phyloP scores from a whole-genome alignment of 2,797 vertebrate species.

The Lutjanus argentimaculatus region DNA sequence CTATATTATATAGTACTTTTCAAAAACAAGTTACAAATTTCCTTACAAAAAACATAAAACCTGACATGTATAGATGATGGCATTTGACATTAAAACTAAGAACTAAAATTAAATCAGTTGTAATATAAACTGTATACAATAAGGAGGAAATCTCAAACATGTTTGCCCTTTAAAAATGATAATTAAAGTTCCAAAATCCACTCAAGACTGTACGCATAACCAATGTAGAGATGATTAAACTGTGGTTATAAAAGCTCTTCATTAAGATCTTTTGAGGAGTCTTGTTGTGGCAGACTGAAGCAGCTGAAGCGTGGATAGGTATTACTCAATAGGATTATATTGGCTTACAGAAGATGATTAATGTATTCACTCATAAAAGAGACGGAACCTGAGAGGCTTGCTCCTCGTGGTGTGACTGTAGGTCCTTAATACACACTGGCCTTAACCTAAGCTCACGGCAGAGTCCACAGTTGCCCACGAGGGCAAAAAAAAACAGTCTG shows the following conservation, averaged over 20 bases:
- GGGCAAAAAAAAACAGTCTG: slow-evolving; percentile 6
- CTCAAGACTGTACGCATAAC: not conserved
- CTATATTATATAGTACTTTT: not conserved
- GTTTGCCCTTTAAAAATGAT: not conserved
- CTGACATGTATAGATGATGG: not conserved
- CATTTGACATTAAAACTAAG: not conserved
- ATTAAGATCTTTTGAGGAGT: not conserved
- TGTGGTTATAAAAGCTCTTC: not conserved
- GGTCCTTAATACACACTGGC: not conserved
- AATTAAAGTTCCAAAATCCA: not conserved
- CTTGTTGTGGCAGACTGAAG: not conserved
- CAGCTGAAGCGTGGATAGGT: slow-evolving; percentile 3
- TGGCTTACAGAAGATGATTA: not conserved
- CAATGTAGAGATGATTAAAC: not conserved
- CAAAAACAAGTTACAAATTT: not conserved
- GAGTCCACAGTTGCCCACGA: slow-evolving; percentile 2
- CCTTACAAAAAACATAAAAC: not conserved
- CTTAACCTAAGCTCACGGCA: slow-evolving; percentile 7
- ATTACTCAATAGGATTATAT: not conserved
- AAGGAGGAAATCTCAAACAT: not conserved
- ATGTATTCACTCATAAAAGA: not conserved
- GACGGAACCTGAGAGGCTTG: not conserved
- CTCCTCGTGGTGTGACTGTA: not conserved
- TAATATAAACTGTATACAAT: not conserved
- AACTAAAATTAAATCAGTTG: not conserved